Conservation (phyloP, 2,888 invertebrate species). For the Spisula solida region DNA sequence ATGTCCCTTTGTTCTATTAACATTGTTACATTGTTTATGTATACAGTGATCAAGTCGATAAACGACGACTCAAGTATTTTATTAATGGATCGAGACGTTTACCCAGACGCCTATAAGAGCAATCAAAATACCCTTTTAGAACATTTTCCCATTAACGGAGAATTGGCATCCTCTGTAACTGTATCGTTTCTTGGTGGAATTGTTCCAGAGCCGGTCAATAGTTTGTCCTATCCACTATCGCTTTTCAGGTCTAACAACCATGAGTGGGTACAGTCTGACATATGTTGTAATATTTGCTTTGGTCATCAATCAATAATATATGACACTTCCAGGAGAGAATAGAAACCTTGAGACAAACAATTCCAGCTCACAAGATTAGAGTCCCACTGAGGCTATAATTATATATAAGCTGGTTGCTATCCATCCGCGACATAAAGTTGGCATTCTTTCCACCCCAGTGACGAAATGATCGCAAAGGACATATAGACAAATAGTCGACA, state of each 20-base stretch:
- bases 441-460: background rate
- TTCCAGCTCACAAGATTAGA: background rate
- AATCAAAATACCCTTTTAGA: background rate
- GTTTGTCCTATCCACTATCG: background rate
- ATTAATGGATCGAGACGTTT: background rate
- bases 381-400: background rate
- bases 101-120: constrained; percentile 15
- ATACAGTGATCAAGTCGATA: background rate
- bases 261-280: background rate
- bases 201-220: background rate
- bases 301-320: background rate
- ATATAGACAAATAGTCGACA: background rate
- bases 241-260: background rate
- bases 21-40: background rate
- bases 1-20: background rate
- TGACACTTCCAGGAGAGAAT: background rate
- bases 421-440: background rate
- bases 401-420: background rate
- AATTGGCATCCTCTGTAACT: background rate
- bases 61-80: background rate
- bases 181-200: background rate
- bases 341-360: background rate
- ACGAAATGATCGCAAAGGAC: background rate
- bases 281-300: constrained; percentile 17
- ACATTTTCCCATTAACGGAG: background rate